These are phyloP conservation scores for Drosophila kanapiae DNA, from an alignment of 1,140 invertebrate genomes.

Conservation along the genomic window DNA sequence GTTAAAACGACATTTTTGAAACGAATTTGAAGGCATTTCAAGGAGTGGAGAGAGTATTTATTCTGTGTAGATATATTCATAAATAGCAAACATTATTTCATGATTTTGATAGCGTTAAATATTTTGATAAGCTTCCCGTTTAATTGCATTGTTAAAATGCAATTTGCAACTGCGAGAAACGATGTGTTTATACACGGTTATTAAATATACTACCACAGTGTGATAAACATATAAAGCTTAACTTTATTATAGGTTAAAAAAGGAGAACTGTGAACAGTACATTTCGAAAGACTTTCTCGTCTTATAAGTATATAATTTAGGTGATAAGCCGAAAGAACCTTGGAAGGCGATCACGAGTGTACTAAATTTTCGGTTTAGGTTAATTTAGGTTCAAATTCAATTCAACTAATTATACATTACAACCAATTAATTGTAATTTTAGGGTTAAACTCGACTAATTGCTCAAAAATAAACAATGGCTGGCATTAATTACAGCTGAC, in stretches of 20 bases:
- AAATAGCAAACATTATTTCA: neutral
- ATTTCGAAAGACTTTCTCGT: neutral
- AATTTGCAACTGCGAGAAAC: neutral
- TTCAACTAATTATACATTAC: neutral
- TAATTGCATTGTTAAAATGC: slow-evolving; percentile 7
- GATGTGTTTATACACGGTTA: neutral
- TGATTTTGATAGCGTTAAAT: neutral
- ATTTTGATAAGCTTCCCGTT: neutral
- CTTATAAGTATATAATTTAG: neutral
- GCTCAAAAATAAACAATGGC: slow-evolving; percentile 31
- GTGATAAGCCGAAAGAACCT: neutral
- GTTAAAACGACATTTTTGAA: neutral
- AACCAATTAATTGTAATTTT: slow-evolving; percentile 26
- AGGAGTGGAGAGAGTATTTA: neutral
- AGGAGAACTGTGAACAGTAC: neutral
- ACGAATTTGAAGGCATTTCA: neutral
- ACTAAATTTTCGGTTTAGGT: neutral
- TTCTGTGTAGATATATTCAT: neutral
- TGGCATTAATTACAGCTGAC: slow-evolving; percentile 51
- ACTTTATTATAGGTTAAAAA: neutral
- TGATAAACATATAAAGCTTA: neutral
- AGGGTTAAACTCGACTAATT: slow-evolving; percentile 63
- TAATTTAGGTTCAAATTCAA: slow-evolving; percentile 5
- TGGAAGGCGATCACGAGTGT: neutral
- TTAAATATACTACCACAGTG: neutral